Evolutionary conservation across 2,113 vertebrate species (phyloP).

Genomic region (Salvator merianae): DNA sequence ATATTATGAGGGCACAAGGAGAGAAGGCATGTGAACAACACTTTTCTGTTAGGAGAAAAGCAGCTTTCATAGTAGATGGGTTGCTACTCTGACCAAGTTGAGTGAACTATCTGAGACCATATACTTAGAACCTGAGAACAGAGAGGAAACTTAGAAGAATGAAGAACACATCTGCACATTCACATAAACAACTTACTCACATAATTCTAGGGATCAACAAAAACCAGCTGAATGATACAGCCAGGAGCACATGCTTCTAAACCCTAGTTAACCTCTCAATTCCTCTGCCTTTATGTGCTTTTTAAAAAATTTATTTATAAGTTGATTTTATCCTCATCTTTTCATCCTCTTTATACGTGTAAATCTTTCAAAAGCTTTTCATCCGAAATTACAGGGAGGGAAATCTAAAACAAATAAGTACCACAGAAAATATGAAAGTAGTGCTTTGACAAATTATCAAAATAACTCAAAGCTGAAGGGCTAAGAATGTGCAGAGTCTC

Average conservation of each 20-base stretch:
- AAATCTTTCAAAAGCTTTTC: slow-evolving; percentile 27
- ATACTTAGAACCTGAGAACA: background rate
- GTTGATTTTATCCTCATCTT: background rate
- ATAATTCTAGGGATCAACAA: background rate
- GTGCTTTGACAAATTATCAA: background rate
- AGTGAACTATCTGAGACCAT: background rate
- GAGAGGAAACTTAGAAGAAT: background rate
- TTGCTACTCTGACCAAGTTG: background rate
- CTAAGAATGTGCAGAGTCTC: too few species aligned
- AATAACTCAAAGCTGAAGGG: background rate
- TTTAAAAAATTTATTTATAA: background rate
- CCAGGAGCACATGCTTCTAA: slow-evolving; percentile 12
- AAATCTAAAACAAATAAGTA: slow-evolving; percentile 22
- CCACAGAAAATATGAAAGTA: slow-evolving; percentile 7
- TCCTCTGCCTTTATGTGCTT: background rate
- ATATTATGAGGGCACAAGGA: background rate
- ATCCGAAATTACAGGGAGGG: slow-evolving; percentile 47
- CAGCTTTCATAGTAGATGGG: background rate
- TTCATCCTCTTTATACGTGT: slow-evolving; percentile 15
- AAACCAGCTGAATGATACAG: background rate
- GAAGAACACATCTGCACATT: background rate
- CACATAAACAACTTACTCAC: background rate
- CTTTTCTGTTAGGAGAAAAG: background rate
- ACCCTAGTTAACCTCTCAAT: slow-evolving; percentile 25
- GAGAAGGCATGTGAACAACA: background rate